phyloP scores from a whole-genome alignment of 2,113 vertebrate genomes.

The Acrocephalus arundinaceus region DNA sequence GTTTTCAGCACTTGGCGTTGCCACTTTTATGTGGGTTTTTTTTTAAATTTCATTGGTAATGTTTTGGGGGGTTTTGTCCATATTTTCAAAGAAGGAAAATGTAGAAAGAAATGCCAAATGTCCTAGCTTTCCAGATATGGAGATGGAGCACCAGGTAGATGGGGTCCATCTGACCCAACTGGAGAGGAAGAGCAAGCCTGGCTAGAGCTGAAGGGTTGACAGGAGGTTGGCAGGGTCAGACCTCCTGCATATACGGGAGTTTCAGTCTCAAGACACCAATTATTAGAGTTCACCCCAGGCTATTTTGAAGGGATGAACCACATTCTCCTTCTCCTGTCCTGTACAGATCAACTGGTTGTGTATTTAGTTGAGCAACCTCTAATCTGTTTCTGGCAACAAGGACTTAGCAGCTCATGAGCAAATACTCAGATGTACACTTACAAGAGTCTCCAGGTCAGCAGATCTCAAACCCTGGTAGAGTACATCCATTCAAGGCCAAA shows the following conservation, averaged over 20 bases:
- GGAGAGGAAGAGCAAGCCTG: not conserved
- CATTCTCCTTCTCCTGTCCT: not conserved
- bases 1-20: not conserved
- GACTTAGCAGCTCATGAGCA: not conserved
- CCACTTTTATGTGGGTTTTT: not conserved
- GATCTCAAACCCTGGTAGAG: not conserved
- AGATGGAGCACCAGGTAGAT: not conserved
- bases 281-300: not conserved
- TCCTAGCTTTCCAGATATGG: not conserved
- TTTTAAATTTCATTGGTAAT: no score
- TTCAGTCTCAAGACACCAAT: not conserved
- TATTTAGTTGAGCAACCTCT: not conserved
- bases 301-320: not conserved
- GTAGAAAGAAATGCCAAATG: not conserved
- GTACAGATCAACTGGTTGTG: not conserved
- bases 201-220: not conserved
- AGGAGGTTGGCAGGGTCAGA: not conserved
- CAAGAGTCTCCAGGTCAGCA: not conserved
- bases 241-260: accelerated
- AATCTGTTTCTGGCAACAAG: not conserved
- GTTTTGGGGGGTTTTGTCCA: not conserved
- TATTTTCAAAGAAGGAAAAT: not conserved
- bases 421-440: not conserved
- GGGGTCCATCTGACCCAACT: not conserved
- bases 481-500: not conserved